Base-by-base conservation (phyloP, 2,888 invertebrate species). In the Steromphala cineraria region DNA sequence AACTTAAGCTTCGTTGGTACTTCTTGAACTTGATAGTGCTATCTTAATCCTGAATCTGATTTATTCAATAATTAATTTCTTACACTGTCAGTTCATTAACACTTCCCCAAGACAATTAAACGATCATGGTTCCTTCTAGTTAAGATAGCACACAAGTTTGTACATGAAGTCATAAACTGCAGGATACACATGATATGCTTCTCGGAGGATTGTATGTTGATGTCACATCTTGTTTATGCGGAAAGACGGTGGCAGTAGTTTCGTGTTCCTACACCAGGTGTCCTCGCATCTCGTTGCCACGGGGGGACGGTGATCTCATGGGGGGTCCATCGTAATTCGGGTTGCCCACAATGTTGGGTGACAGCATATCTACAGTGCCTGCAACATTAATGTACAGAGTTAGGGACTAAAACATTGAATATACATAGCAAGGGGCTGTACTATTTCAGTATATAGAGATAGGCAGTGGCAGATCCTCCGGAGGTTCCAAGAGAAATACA, bases 281-380 rank as follows among this genome's bases (percentile, higher is more conserved):
- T 17, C 90, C 90, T 82, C 89, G 81, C 86, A 90, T 87, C 78
- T 90, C 90, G 53, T 88, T 87, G 28, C 81, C 85, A 52, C 67
- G 85, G 80, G 79, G 87, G 80, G 88, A 84, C n/a, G 87, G 81
- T n/a, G 84, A 81, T 8, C 83, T 80, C 75, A 83, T 52, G 15
- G 75, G 78, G 3, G 90, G 89, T 31, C 90, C 90, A 56, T 87
- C 88, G 82, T 90, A 90, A 53, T 80, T 85, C 19, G 88, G 90
- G 84, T 90, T 90, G 79, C 85, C 75, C 75, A 90, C 87, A 80
- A 90, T 89, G 83, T 90, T 90, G 40, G 88, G 87, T 24, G 87
- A 86, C 74, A 87, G 86, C 71, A 84, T 76, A 19, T 85, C 84
- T 21, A 85, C 53, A 28, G 88, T 87, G 77, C 89, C 89, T 89